Conservation (phyloP, 2,888 invertebrate species). For the Mesorhabditis belari region DNA sequence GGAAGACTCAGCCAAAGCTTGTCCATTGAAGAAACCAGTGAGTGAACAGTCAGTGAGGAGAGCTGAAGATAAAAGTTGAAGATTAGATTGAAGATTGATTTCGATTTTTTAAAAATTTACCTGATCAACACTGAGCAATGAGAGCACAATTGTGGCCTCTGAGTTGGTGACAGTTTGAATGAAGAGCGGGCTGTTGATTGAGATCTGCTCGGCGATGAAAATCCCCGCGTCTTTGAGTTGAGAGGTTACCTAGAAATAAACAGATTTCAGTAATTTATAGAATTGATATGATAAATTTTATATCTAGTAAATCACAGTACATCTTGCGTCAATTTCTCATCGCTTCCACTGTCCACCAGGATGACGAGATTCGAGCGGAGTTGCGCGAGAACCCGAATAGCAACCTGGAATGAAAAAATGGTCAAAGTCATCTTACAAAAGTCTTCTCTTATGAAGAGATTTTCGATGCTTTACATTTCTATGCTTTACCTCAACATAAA, state of each 20-base stretch:
- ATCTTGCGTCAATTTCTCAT: slow-evolving; percentile 9
- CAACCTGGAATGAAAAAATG: neutral
- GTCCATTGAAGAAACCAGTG: neutral
- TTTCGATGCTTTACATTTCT: neutral
- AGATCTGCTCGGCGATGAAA: slow-evolving; percentile 37
- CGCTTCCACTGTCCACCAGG: slow-evolving; percentile 36
- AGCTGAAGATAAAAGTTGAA: slow-evolving; percentile 8
- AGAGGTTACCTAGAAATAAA: slow-evolving; percentile 19
- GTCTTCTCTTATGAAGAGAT: neutral
- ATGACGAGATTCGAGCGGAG: slow-evolving; percentile 41
- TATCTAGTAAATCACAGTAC: neutral
- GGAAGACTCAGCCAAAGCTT: slow-evolving; percentile 6
- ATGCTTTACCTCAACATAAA: slow-evolving; percentile 27
- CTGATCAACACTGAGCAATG: slow-evolving; percentile 30
- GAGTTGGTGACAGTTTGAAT: slow-evolving; percentile 33
- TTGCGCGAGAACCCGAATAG: slow-evolving; percentile 26
- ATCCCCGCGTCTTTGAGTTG: slow-evolving; percentile 34
- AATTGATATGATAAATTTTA: neutral
- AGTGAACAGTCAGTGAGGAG: slow-evolving; percentile 11
- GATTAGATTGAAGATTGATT: too few relatives aligned
- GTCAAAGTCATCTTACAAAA: too few relatives aligned
- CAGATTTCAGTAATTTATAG: neutral
- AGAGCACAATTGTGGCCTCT: slow-evolving; percentile 40
- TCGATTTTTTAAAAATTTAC: too few relatives aligned
- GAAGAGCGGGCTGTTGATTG: slow-evolving; percentile 34